Evolutionary conservation across 2,113 vertebrate genomes (phyloP).

Genomic region (Narcine bancroftii): DNA sequence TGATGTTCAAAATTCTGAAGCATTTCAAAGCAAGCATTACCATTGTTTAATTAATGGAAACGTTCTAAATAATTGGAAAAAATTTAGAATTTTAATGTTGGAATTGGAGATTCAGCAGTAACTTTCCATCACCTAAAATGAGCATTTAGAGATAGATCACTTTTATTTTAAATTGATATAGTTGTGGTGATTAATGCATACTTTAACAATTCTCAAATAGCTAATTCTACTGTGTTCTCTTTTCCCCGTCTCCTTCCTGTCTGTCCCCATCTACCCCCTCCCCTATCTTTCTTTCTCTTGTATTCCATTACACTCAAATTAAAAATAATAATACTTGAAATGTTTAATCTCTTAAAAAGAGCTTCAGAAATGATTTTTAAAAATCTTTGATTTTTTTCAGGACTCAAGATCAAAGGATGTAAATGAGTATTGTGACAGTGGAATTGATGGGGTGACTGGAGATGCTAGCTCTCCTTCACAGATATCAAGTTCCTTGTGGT

Average conservation of each 20-base stretch:
- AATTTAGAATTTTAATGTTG: too few species aligned
- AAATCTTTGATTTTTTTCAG: constrained; percentile 49
- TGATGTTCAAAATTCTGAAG: too few species aligned
- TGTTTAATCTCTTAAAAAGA: not conserved
- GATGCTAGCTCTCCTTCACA: constrained; percentile 67
- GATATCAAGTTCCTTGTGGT: constrained; percentile 65
- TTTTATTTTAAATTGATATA: not conserved
- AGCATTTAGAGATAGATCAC: not conserved
- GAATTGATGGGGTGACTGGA: constrained; percentile 65
- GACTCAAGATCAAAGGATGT: constrained; percentile 76
- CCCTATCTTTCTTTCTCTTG: too few species aligned
- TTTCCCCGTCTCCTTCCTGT: not conserved
- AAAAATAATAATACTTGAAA: not conserved
- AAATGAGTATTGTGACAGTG: constrained; percentile 75
- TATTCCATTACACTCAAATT: not conserved
- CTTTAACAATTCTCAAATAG: not conserved
- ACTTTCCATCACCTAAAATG: not conserved
- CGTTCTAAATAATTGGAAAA: too few species aligned
- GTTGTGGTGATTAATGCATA: too few species aligned
- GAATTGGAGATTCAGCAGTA: too few species aligned
- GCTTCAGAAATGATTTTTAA: not conserved
- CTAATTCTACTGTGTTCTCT: not conserved
- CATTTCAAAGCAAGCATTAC: too few species aligned
- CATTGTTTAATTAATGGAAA: too few species aligned
- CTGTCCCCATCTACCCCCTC: too few species aligned